Conservation (phyloP, 2,888 invertebrate genomes). For the Lutraria lutraria region DNA sequence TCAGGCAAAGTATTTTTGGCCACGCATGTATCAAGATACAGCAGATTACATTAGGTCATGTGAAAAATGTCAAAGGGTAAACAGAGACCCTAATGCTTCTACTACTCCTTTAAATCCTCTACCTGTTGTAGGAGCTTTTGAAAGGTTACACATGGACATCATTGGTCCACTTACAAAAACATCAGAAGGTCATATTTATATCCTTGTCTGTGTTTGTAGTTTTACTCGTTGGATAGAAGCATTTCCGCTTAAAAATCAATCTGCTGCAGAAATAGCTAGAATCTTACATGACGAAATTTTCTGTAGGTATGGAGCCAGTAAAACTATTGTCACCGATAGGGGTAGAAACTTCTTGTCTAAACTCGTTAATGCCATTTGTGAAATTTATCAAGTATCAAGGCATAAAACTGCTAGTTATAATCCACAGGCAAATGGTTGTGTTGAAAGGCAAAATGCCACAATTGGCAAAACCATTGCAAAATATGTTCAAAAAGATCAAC, state of each 20-base stretch:
- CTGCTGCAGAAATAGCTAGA: slow-evolving; percentile 51
- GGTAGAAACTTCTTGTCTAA: slow-evolving; percentile 65
- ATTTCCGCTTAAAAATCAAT: slow-evolving; percentile 59
- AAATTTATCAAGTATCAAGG: slow-evolving; percentile 55
- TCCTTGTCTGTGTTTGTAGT: slow-evolving; percentile 55
- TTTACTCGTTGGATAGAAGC: slow-evolving; percentile 58
- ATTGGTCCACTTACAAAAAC: slow-evolving; percentile 61
- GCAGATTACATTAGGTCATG: slow-evolving; percentile 58
- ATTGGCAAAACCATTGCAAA: slow-evolving; percentile 43
- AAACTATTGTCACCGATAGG: slow-evolving; percentile 48
- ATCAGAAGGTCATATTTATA: slow-evolving; percentile 53
- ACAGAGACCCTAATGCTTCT: slow-evolving; percentile 42
- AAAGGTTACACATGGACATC: slow-evolving; percentile 61
- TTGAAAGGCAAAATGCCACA: slow-evolving; percentile 60
- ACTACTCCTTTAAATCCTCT: slow-evolving; percentile 50
- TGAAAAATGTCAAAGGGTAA: slow-evolving; percentile 63
- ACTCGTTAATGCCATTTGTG: slow-evolving; percentile 60
- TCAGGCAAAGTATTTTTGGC: slow-evolving; percentile 62
- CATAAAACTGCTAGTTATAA: slow-evolving; percentile 54
- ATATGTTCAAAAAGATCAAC: slow-evolving; percentile 60
- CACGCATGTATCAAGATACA: slow-evolving; percentile 57
- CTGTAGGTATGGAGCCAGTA: slow-evolving; percentile 59
- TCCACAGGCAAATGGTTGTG: slow-evolving; percentile 55
- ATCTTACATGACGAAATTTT: slow-evolving; percentile 58
- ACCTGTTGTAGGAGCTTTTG: slow-evolving; percentile 49